A percentile compares a stretch with the other conserved stretches of the same genome.
Evolutionary conservation across 2,113 vertebrate species (phyloP).

Genomic region (Halichoerus grypus): DNA sequence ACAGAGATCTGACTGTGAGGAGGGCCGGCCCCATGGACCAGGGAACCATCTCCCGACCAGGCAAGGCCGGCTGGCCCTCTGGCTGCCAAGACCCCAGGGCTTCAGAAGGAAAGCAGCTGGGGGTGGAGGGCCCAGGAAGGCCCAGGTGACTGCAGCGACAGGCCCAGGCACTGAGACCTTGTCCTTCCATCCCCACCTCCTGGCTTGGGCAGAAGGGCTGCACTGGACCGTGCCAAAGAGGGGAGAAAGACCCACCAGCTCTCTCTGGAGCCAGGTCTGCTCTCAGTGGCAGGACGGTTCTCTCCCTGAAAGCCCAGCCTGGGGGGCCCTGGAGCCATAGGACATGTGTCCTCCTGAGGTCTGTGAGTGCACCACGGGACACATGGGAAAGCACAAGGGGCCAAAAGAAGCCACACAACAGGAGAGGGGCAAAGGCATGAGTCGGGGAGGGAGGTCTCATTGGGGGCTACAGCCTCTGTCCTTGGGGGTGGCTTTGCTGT

Average conservation of each 20-base stretch:
- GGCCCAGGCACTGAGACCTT: rapidly evolving
- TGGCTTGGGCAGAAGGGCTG: neutral
- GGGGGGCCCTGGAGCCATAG: neutral
- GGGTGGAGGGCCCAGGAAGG: neutral
- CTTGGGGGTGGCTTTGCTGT: neutral
- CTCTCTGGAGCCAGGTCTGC: neutral
- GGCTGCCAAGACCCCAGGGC: neutral
- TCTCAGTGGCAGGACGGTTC: rapidly evolving
- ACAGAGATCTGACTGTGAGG: neutral
- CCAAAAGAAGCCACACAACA: neutral
- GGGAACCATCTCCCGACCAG: neutral
- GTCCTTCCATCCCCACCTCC: neutral
- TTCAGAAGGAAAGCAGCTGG: neutral
- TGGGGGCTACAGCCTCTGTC: neutral
- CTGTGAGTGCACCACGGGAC: neutral
- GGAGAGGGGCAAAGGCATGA: rapidly evolving
- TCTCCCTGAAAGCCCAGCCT: neutral
- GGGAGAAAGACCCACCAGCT: neutral
- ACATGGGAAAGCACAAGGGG: neutral
- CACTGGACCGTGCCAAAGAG: neutral
- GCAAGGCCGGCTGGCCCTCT: neutral
- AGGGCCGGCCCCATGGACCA: neutral
- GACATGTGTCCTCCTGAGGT: neutral
- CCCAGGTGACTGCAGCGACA: neutral
- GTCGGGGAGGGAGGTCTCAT: neutral